Evolutionary conservation across 2,888 invertebrate species (phyloP), one percentile per base, ranked within the genome.

Genomic region (Drepanosiphum platanoidis): DNA sequence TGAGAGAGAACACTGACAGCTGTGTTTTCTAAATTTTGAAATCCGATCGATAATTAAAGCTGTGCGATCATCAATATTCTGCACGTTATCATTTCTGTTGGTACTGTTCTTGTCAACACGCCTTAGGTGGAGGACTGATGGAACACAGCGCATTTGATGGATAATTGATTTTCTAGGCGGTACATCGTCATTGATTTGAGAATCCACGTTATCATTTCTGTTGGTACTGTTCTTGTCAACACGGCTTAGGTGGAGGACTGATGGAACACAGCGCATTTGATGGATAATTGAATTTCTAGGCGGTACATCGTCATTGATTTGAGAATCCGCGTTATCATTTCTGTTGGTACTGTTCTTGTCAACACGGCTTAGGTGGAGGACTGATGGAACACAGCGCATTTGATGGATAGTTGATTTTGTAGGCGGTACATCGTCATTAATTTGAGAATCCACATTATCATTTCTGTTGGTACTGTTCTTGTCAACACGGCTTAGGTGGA

Each of bases 1-100:
- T 4, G 22, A 30, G 15, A 36, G 22, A 22, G 30, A 42, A 71
- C 58, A 72, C 11, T 27, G 34, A 34, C 46, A 34, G 18, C 36
- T 27, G 13, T 8, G 22, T n/a, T 68, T 66, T 36, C 68, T 58
- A 22, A 27, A 34, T 34, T 30, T 46, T 36, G 52, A 30, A 66
- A 0, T 3, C 11, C 22, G 22, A 27, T 68, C 15, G 13, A 52
- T 13, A 39, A 84, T 68, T 8, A 84, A 66, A 66, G 9, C 77
- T 5, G 58, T 52, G 18, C n/a, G 66, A 77, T 84, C 84, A 68
- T 84, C 77, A 13, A 27, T 58, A n/a, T 84, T 68, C 27, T 46
- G 52, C 9, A 83, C 42, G 46, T 46, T 34, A 34, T 72, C 58
- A 15, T 39, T 68, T n/a, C 32, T 32, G 15, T 32, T 46, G 18